A percentile compares a stretch with the other conserved stretches of the same genome.
phyloP scores from a whole-genome alignment of 30 jellyfish, hydroid and myxozoan genomes.

The Aurelia sp. region DNA sequence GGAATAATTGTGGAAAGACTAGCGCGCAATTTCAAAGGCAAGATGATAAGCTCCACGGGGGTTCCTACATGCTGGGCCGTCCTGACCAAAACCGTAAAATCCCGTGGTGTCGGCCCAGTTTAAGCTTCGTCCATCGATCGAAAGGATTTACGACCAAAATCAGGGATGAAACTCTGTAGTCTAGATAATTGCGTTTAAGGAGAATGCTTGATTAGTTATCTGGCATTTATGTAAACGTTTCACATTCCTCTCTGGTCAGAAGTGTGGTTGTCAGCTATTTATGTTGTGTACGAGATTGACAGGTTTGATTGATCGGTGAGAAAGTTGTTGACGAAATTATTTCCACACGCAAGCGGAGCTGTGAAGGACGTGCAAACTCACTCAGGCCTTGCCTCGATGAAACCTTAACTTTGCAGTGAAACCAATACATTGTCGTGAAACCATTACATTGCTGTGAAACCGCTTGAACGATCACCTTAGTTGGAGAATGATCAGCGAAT shows the following conservation, averaged over 20 bases:
- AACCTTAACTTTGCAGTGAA: constrained; percentile 40
- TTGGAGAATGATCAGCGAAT: constrained; percentile 15
- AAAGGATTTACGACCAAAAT: constrained; percentile 50
- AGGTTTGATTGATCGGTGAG: constrained; percentile 82
- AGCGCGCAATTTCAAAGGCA: constrained; percentile 87
- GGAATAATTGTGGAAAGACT: constrained; percentile 74
- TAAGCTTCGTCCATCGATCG: constrained; percentile 19
- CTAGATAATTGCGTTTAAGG: constrained; percentile 40
- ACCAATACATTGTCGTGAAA: constrained; percentile 52
- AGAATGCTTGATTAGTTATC: constrained; percentile 28
- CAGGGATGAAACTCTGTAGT: constrained; percentile 52
- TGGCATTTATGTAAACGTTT: constrained; percentile 51
- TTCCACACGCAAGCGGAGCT: constrained; percentile 72
- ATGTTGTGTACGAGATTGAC: constrained; percentile 68
- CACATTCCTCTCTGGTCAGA: constrained; percentile 47
- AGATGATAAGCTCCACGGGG: constrained; percentile 92
- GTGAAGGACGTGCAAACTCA: constrained; percentile 69
- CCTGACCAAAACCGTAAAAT: constrained; percentile 84
- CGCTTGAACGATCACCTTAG: constrained; percentile 34
- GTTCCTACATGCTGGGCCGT: constrained; percentile 86
- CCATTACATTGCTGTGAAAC: constrained; percentile 47
- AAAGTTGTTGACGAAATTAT: constrained; percentile 82
- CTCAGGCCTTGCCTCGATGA: constrained; percentile 39
- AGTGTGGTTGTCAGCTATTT: constrained; percentile 84
- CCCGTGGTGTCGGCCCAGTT: constrained; percentile 83